phyloP scores from a whole-genome alignment of 2,888 invertebrate genomes.

The Xestobium rufovillosum region DNA sequence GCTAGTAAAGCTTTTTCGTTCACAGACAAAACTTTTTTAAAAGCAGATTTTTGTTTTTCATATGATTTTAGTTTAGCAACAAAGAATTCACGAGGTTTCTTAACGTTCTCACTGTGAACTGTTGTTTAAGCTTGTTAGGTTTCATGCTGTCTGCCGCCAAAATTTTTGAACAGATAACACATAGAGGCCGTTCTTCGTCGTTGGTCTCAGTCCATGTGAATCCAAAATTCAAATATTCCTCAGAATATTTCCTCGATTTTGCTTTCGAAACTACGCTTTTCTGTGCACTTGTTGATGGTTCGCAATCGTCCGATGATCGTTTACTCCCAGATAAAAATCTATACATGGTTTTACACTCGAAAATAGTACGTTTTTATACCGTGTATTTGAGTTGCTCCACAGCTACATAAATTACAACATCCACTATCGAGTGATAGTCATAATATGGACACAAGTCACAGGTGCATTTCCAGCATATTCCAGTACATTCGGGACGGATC shows the following conservation, averaged over 20 bases:
- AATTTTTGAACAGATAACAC: constrained; percentile 22
- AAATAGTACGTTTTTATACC: too few relatives aligned
- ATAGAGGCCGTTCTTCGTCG: constrained; percentile 21
- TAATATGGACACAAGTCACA: too few relatives aligned
- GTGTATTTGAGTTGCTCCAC: too few relatives aligned
- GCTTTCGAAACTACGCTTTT: constrained; percentile 1
- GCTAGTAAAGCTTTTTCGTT: constrained; percentile 15
- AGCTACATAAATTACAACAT: too few relatives aligned
- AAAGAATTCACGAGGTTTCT: constrained; percentile 18
- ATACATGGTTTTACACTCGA: too few relatives aligned
- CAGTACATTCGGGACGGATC: too few relatives aligned
- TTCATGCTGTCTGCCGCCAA: constrained; percentile 20
- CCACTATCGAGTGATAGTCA: too few relatives aligned
- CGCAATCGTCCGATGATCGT: too few relatives aligned
- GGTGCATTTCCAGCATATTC: too few relatives aligned
- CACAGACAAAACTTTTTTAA: constrained; percentile 15
- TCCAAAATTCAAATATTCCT: constrained; percentile 18
- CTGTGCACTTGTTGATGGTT: not conserved
- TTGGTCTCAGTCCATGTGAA: constrained; percentile 17
- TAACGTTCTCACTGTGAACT: constrained; percentile 17
- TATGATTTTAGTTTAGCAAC: constrained; percentile 16
- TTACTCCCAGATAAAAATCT: too few relatives aligned
- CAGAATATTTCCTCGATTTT: constrained; percentile 10
- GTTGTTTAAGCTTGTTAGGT: constrained; percentile 18
- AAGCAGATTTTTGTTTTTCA: constrained; percentile 15